phyloP scores from a whole-genome alignment of 2,888 invertebrate genomes.

The Pediacus dermestoides region DNA sequence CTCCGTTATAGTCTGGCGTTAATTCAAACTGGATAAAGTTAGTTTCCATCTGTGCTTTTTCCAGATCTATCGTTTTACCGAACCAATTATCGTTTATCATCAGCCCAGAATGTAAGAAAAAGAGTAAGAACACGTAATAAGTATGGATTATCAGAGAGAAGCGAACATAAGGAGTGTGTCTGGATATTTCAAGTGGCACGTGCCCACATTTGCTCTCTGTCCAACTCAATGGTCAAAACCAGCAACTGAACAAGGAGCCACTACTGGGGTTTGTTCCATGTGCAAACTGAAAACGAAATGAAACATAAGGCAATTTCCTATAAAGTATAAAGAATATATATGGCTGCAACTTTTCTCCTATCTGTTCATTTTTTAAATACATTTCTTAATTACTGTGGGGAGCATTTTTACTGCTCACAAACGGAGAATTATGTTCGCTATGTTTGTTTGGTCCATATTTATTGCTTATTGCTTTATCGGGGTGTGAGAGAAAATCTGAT shows the following conservation, averaged over 20 bases:
- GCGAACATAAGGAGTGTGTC: conserved; percentile 38
- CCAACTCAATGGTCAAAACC: conserved; percentile 15
- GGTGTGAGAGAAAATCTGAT: no score
- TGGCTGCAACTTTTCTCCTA: conserved; percentile 42
- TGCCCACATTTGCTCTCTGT: conserved; percentile 24
- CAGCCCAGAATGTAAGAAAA: conserved; percentile 42
- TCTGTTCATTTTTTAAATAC: conserved; percentile 44
- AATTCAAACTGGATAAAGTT: no score
- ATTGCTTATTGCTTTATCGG: no score
- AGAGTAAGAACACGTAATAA: conserved; percentile 48
- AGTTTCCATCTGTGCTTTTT: no score
- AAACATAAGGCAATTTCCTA: conserved; percentile 45
- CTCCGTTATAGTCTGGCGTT: no score
- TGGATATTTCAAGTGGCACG: conserved; percentile 24
- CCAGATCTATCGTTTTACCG: conserved; percentile 40
- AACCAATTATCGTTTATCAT: conserved; percentile 50
- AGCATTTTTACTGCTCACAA: conserved; percentile 26
- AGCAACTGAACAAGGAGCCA: conserved; percentile 22
- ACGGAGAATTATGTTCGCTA: no score
- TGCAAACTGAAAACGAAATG: conserved; percentile 32
- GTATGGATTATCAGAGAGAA: conserved; percentile 48
- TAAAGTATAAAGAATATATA: conserved; percentile 45
- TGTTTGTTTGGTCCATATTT: no score
- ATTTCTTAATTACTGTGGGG: conserved; percentile 41
- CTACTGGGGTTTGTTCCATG: conserved; percentile 21